Evolutionary conservation across 2,797 vertebrate genomes (phyloP).

Genomic region (Scleropages formosus): DNA sequence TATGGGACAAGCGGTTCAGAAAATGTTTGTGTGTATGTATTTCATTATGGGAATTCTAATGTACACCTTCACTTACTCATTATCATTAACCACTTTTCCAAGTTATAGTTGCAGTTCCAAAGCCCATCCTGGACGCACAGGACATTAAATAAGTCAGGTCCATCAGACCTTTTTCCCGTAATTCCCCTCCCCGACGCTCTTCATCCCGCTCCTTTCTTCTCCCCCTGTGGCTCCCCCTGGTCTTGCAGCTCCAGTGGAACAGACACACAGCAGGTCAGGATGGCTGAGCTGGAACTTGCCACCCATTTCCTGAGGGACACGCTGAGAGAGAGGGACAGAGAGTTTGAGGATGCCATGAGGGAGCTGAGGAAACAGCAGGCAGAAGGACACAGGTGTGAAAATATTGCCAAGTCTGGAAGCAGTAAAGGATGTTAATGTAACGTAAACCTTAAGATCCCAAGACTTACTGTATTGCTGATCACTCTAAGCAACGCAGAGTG

Average conservation of each 20-base stretch:
- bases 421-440: too few relatives aligned
- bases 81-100: too few relatives aligned
- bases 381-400: slow-evolving; percentile 64
- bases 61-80: too few relatives aligned
- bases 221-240: not conserved
- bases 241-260: slow-evolving; percentile 53
- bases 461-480: not conserved
- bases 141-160: too few relatives aligned
- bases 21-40: too few relatives aligned
- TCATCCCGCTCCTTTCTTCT: too few relatives aligned
- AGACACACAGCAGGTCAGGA: slow-evolving; percentile 57
- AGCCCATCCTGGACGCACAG: too few relatives aligned
- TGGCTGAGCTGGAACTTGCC: slow-evolving; percentile 60
- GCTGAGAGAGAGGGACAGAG: slow-evolving; percentile 61
- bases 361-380: slow-evolving; percentile 64
- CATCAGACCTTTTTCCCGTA: too few relatives aligned
- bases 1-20: too few relatives aligned
- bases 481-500: not conserved
- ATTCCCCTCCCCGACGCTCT: too few relatives aligned
- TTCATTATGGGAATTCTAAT: too few relatives aligned
- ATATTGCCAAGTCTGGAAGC: not conserved
- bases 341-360: slow-evolving; percentile 57
- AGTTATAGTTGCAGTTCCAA: too few relatives aligned
- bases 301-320: slow-evolving; percentile 59
- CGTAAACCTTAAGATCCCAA: not conserved